A percentile compares a stretch with the other conserved stretches of the same genome.
Evolutionary conservation across 2,797 vertebrate species (phyloP).

Genomic region (Manis pentadactyla): DNA sequence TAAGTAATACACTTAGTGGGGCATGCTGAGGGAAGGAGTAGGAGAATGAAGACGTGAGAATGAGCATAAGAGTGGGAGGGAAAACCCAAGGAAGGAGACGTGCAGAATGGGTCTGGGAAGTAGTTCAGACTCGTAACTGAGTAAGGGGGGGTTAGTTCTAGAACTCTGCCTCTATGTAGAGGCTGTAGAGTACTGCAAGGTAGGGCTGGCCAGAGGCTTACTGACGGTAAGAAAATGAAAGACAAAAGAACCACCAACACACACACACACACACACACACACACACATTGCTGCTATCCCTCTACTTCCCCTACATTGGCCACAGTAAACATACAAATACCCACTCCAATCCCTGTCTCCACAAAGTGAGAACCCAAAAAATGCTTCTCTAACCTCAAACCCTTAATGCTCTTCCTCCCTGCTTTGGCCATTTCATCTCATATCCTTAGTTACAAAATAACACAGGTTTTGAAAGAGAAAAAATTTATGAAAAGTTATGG

Average conservation of each 20-base stretch:
- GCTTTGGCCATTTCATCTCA: not conserved
- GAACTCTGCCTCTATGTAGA: not conserved
- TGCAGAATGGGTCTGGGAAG: not conserved
- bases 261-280: not conserved
- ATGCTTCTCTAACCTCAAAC: not conserved
- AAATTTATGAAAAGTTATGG: not conserved
- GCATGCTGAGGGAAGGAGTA: not conserved
- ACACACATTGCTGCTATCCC: not conserved
- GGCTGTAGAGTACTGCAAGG: too few relatives aligned
- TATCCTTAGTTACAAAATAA: not conserved
- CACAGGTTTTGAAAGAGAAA: not conserved
- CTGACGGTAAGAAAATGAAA: not conserved
- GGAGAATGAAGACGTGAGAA: not conserved
- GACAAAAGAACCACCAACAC: not conserved
- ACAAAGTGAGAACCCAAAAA: not conserved
- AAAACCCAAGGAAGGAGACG: not conserved
- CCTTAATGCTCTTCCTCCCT: not conserved
- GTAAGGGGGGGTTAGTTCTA: not conserved
- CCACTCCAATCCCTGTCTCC: not conserved
- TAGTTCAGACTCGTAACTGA: too few relatives aligned
- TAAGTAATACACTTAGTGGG: not conserved
- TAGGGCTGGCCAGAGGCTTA: not conserved
- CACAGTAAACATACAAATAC: not conserved
- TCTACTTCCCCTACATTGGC: not conserved
- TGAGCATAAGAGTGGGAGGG: too few relatives aligned